phyloP scores from a whole-genome alignment of 2,113 vertebrate species.

The Python bivittatus region DNA sequence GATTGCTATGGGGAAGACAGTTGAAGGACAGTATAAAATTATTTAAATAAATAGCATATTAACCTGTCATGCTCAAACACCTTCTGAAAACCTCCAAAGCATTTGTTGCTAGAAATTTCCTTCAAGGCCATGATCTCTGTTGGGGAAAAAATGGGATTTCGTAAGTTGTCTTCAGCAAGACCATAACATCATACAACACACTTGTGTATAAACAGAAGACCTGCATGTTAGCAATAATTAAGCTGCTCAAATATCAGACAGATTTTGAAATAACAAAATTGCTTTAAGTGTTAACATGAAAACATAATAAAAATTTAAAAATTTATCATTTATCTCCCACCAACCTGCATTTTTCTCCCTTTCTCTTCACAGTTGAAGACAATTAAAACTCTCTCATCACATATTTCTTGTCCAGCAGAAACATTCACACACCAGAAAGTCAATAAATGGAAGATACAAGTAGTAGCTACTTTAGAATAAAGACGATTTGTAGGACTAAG shows the following conservation, averaged over 20 bases:
- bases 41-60: conserved; percentile 15
- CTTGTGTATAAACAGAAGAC: neutral
- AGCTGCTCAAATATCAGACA: neutral
- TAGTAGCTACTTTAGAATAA: neutral
- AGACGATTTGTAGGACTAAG: neutral
- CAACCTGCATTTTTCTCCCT: neutral
- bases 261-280: neutral
- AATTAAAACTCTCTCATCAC: neutral
- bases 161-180: neutral
- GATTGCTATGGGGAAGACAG: neutral
- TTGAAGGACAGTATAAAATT: neutral
- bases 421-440: neutral
- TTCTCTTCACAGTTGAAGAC: neutral
- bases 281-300: neutral
- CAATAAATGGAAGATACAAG: neutral
- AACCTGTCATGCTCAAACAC: conserved; percentile 98
- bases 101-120: conserved; percentile 90
- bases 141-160: conserved; percentile 5
- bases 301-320: neutral
- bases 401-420: neutral
- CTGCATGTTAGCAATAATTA: neutral
- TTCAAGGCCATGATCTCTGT: conserved; percentile 83
- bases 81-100: conserved; percentile 93
- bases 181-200: neutral
- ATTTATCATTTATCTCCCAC: neutral